phyloP scores from a whole-genome alignment of 2,797 vertebrate genomes.

The Enteromius anoplus region DNA sequence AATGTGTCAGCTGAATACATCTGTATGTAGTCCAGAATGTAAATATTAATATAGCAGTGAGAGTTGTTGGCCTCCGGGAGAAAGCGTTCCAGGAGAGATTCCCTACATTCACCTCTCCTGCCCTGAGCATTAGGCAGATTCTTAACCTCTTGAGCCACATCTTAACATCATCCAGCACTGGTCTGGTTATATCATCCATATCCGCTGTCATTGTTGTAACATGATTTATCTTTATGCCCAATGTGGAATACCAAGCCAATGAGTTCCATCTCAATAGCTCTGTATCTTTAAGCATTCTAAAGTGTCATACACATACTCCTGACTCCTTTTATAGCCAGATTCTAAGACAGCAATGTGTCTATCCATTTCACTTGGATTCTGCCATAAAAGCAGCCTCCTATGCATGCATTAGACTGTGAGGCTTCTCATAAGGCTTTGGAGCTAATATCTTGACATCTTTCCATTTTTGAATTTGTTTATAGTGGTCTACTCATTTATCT shows the following conservation, averaged over 20 bases:
- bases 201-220: constrained; percentile 44
- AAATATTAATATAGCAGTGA: constrained; percentile 73
- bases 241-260: constrained; percentile 15
- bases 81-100: constrained; percentile 31
- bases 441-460: constrained; percentile 18
- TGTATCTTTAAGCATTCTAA: not conserved
- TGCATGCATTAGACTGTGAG: not conserved
- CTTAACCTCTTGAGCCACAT: constrained; percentile 54
- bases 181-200: constrained; percentile 44
- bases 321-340: not conserved
- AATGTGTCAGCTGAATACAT: constrained; percentile 75
- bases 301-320: not conserved
- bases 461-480: not conserved
- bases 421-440: constrained; percentile 4
- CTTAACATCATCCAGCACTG: constrained; percentile 50
- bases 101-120: constrained; percentile 55
- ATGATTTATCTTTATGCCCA: constrained; percentile 7
- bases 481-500: constrained; percentile 11
- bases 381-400: not conserved
- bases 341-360: not conserved
- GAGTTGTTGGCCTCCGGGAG: constrained; percentile 33
- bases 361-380: constrained; percentile 2
- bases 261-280: not conserved
- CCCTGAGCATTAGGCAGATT: constrained; percentile 48
- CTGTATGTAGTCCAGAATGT: constrained; percentile 69